These are phyloP conservation scores for Podarcis muralis DNA, from an alignment of 2,113 vertebrate genomes.

Conservation along the genomic window DNA sequence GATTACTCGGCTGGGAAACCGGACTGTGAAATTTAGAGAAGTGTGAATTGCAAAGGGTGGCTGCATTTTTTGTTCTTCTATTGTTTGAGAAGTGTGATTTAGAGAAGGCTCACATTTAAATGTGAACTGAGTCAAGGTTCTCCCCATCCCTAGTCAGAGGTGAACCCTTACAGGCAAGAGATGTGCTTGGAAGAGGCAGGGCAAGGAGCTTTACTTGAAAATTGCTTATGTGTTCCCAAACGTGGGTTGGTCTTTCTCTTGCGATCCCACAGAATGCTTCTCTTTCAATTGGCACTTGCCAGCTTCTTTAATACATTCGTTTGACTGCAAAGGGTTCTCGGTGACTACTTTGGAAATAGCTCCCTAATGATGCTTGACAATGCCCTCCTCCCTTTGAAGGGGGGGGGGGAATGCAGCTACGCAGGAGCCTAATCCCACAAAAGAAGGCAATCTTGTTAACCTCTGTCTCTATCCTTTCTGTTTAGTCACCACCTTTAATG, in stretches of 20 bases:
- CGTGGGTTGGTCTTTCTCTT: neutral
- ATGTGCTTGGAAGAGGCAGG: neutral
- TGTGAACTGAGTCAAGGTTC: neutral
- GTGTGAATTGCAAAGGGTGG: too few species aligned
- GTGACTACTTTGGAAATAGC: constrained; percentile 65
- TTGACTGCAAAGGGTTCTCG: constrained; percentile 67
- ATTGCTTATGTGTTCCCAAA: neutral
- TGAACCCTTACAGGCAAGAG: neutral
- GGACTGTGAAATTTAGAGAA: too few species aligned
- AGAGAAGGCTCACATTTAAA: too few species aligned
- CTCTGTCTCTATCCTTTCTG: constrained; percentile 60
- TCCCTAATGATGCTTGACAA: constrained; percentile 72
- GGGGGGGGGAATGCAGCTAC: constrained; percentile 43
- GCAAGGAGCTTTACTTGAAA: neutral
- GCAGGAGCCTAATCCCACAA: constrained; percentile 67
- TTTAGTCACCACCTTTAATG: constrained; percentile 73
- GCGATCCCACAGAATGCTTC: neutral
- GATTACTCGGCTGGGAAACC: too few species aligned
- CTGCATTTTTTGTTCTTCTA: too few species aligned
- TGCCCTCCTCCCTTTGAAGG: constrained; percentile 56
- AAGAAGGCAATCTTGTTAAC: constrained; percentile 72
- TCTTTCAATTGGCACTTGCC: neutral
- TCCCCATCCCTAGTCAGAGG: too few species aligned
- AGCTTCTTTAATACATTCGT: constrained; percentile 62
- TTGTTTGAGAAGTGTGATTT: too few species aligned